These are phyloP conservation scores for Dasypogon diadema DNA, from an alignment of 2,888 invertebrate species.

Conservation along the genomic window DNA sequence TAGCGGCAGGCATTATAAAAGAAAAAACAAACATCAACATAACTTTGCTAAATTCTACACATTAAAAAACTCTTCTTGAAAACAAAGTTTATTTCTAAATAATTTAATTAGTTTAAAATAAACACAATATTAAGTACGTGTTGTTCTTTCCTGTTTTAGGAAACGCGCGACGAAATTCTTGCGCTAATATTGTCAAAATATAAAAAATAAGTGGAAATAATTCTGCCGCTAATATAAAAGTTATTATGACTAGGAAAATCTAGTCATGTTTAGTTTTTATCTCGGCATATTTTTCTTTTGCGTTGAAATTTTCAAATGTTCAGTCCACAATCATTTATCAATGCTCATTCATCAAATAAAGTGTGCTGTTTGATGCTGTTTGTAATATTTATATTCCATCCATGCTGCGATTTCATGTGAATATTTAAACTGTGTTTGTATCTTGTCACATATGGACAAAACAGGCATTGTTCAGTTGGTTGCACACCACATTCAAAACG, in stretches of 20 bases:
- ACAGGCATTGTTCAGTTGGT: slow-evolving; percentile 71
- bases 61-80: slow-evolving; percentile 7
- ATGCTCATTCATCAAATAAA: background rate
- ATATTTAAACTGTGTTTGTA: slow-evolving; percentile 71
- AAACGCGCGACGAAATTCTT: background rate
- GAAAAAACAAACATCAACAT: background rate
- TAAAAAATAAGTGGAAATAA: background rate
- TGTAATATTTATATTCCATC: background rate
- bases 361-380: background rate
- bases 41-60: background rate
- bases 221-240: slow-evolving; percentile 48
- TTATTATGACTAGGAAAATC: slow-evolving; percentile 23
- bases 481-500: slow-evolving; percentile 73
- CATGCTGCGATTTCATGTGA: slow-evolving; percentile 68
- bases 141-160: slow-evolving; percentile 11
- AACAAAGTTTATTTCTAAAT: background rate
- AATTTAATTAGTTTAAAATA: background rate
- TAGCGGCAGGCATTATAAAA: slow-evolving; percentile 38
- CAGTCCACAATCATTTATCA: slow-evolving; percentile 12
- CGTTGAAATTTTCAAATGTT: slow-evolving; percentile 9
- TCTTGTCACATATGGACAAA: slow-evolving; percentile 70
- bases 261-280: background rate
- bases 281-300: background rate
- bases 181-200: background rate
- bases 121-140: background rate